phyloP scores from a whole-genome alignment of 2,888 invertebrate genomes.

The Caenorhabditis virilis region DNA sequence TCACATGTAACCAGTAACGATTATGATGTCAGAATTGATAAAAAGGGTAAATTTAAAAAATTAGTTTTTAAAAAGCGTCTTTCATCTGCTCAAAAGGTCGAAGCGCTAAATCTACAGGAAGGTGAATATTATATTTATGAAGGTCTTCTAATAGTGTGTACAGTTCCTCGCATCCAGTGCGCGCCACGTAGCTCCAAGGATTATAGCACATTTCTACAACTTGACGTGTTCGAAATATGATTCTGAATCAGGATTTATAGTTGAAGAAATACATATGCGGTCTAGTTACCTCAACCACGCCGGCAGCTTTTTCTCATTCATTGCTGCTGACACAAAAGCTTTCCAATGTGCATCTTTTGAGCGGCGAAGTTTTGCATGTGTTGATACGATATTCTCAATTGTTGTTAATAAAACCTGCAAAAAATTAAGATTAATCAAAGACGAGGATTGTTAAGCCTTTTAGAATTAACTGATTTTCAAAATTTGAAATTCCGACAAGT shows the following conservation, averaged over 20 bases:
- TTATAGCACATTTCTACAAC: conserved; percentile 73
- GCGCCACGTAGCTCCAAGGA: conserved; percentile 88
- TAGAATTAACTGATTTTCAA: too few species aligned
- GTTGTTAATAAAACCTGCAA: conserved; percentile 86
- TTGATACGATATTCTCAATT: conserved; percentile 87
- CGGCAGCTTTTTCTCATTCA: conserved; percentile 90
- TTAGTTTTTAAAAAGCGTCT: conserved; percentile 80
- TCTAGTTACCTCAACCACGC: conserved; percentile 80
- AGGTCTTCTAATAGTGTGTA: conserved; percentile 86
- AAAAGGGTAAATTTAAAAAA: too few species aligned
- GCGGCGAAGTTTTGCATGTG: conserved; percentile 89
- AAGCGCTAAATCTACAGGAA: conserved; percentile 94
- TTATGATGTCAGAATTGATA: too few species aligned
- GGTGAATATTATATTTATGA: conserved; percentile 83
- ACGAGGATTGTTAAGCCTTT: too few species aligned
- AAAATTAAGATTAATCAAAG: too few species aligned
- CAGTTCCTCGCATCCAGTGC: conserved; percentile 94
- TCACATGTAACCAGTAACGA: not conserved
- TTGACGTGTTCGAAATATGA: conserved; percentile 82
- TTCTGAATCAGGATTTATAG: conserved; percentile 72
- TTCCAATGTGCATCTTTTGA: conserved; percentile 96
- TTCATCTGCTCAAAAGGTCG: conserved; percentile 96
- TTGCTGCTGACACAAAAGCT: conserved; percentile 91
- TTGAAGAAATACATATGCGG: too few species aligned
- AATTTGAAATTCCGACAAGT: conserved; percentile 57